Evolutionary conservation across 1,140 invertebrate species (phyloP).

Genomic region (Trachymyrmex cornetzi): DNA sequence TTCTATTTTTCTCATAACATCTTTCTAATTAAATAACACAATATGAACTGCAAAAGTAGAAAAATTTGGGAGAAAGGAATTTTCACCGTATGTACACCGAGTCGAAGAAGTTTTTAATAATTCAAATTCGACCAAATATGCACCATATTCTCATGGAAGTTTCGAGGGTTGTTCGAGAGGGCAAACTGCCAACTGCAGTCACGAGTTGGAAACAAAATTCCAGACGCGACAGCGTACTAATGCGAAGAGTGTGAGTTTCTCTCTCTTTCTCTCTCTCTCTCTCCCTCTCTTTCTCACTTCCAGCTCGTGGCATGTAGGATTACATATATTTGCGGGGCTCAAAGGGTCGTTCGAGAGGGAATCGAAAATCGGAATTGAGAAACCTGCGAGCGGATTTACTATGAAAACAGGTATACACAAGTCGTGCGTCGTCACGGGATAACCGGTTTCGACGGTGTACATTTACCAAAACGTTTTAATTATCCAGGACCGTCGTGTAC

Average conservation of each 20-base stretch:
- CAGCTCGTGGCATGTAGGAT: constrained; percentile 55
- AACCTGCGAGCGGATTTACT: constrained; percentile 66
- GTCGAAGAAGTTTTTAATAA: constrained; percentile 29
- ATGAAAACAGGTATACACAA: constrained; percentile 68
- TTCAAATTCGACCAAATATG: constrained; percentile 26
- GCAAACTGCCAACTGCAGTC: constrained; percentile 46
- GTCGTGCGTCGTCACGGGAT: constrained; percentile 47
- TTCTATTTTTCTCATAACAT: neutral
- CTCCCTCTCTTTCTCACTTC: constrained; percentile 7
- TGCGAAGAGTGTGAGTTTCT: neutral
- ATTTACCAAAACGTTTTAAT: constrained; percentile 81
- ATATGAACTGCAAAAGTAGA: neutral
- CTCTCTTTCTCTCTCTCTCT: neutral
- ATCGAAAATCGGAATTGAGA: constrained; percentile 65
- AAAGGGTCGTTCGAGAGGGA: constrained; percentile 67
- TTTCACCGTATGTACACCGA: neutral
- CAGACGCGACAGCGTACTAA: neutral
- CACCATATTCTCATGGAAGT: constrained; percentile 35
- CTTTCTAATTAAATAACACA: neutral
- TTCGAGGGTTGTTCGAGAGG: constrained; percentile 32
- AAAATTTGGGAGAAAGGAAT: constrained; percentile 19
- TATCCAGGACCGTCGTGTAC: constrained; percentile 71
- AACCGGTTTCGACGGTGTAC: constrained; percentile 77
- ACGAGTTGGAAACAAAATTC: constrained; percentile 52
- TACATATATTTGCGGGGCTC: constrained; percentile 74